A percentile compares a stretch with the other conserved stretches of the same genome.
Evolutionary conservation across 1,140 invertebrate genomes (phyloP).

Genomic region (Ceratosolen fusciceps): DNA sequence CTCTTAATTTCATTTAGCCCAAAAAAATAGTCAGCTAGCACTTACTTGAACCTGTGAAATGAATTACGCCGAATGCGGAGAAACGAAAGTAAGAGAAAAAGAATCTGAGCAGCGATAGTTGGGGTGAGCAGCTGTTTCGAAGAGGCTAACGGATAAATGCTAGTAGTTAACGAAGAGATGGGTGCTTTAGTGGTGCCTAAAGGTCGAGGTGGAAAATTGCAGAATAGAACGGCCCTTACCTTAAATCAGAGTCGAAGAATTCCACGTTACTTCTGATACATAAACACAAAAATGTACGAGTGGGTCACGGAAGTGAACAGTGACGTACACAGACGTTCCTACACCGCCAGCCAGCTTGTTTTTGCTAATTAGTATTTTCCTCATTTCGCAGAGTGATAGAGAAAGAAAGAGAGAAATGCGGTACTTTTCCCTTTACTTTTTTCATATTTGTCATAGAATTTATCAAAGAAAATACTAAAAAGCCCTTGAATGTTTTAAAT

Average conservation of each 20-base stretch:
- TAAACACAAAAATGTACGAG: no score
- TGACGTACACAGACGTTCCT: conserved; percentile 49
- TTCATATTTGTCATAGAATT: no score
- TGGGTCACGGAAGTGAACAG: conserved; percentile 54
- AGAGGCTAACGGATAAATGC: neutral
- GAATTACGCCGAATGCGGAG: neutral
- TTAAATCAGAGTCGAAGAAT: conserved; percentile 55
- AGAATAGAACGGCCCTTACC: neutral
- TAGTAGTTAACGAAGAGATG: no score
- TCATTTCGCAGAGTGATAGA: no score
- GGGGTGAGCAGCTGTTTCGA: neutral
- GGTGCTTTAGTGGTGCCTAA: no score
- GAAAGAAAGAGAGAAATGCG: no score
- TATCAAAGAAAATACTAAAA: no score
- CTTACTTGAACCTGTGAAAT: neutral
- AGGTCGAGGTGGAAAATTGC: neutral
- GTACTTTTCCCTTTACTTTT: no score
- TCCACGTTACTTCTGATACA: conserved; percentile 7
- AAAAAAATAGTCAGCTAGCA: neutral
- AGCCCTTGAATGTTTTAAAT: no score
- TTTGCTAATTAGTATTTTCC: no score
- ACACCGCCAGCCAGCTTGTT: no score
- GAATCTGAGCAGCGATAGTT: neutral
- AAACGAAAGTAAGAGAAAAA: neutral
- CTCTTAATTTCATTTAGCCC: conserved; percentile 21